These are phyloP conservation scores for Ophioderma brevispina DNA, from an alignment of 35 echinoderm and acorn worm species.

Conservation along the genomic window DNA sequence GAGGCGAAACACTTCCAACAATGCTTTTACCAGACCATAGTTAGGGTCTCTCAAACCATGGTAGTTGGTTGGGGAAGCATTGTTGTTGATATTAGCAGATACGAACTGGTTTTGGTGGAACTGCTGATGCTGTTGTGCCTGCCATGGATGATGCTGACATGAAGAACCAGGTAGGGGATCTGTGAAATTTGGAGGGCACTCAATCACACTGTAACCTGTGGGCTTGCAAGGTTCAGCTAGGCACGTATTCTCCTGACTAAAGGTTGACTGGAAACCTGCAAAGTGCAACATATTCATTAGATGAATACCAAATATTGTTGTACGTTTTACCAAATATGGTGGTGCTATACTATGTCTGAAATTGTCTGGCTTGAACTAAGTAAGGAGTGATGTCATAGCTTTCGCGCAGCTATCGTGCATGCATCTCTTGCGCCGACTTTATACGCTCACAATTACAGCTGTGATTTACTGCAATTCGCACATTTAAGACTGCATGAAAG, in stretches of 20 bases:
- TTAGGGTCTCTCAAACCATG: background rate
- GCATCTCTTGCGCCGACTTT: too few species aligned
- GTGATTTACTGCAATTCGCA: too few species aligned
- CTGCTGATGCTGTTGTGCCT: background rate
- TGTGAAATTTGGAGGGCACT: background rate
- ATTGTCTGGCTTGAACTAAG: too few species aligned
- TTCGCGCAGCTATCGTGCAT: too few species aligned
- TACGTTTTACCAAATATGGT: too few species aligned
- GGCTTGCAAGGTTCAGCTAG: background rate
- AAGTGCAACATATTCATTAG: too few species aligned
- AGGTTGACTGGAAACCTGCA: background rate
- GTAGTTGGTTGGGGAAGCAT: background rate
- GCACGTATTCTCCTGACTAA: background rate
- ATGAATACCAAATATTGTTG: too few species aligned
- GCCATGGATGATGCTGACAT: background rate
- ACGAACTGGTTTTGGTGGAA: background rate
- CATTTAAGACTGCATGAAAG: too few species aligned
- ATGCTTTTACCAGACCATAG: conserved; percentile 64
- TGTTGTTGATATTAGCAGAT: background rate
- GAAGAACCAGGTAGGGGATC: background rate
- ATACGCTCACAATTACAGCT: too few species aligned
- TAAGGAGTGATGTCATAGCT: too few species aligned
- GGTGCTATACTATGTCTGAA: too few species aligned
- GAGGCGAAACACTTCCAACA: conserved; percentile 60
- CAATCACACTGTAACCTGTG: background rate